Evolutionary conservation across 2,113 vertebrate species (phyloP).

Genomic region (Acinonyx jubatus): DNA sequence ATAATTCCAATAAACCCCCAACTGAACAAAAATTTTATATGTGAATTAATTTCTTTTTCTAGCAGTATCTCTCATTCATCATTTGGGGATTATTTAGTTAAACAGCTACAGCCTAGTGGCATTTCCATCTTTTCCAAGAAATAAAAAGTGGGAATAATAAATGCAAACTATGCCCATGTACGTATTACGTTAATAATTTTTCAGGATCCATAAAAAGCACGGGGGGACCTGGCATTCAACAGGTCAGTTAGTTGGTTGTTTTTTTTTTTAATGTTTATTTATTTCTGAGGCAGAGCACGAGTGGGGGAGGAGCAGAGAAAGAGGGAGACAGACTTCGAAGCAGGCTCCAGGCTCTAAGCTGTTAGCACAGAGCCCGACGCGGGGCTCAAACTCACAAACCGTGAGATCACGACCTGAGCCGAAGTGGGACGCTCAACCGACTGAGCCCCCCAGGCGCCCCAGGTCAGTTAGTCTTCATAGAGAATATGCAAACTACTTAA

Average conservation of each 20-base stretch:
- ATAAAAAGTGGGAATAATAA: conserved; percentile 15
- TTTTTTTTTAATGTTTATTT: too few relatives aligned
- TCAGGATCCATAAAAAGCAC: background rate
- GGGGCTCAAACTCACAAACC: too few relatives aligned
- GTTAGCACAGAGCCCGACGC: too few relatives aligned
- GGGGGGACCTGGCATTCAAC: background rate
- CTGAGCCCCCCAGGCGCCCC: too few relatives aligned
- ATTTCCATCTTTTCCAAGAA: conserved; percentile 21
- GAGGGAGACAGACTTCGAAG: too few relatives aligned
- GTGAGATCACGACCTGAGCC: too few relatives aligned
- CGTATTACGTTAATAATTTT: background rate
- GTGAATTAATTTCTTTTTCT: conserved; percentile 27
- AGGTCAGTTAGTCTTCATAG: background rate
- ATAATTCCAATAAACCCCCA: background rate
- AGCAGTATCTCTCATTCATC: background rate
- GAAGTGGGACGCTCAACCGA: too few relatives aligned
- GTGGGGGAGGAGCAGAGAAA: too few relatives aligned
- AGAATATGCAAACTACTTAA: background rate
- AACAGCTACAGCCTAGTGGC: background rate
- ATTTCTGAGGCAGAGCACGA: too few relatives aligned
- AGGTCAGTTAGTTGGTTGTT: background rate
- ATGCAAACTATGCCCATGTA: background rate
- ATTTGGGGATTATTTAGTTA: background rate
- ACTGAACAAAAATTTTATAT: background rate
- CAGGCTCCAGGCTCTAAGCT: too few relatives aligned